phyloP scores from a whole-genome alignment of 2,797 vertebrate species.

The Mormyrus hasselquistii region DNA sequence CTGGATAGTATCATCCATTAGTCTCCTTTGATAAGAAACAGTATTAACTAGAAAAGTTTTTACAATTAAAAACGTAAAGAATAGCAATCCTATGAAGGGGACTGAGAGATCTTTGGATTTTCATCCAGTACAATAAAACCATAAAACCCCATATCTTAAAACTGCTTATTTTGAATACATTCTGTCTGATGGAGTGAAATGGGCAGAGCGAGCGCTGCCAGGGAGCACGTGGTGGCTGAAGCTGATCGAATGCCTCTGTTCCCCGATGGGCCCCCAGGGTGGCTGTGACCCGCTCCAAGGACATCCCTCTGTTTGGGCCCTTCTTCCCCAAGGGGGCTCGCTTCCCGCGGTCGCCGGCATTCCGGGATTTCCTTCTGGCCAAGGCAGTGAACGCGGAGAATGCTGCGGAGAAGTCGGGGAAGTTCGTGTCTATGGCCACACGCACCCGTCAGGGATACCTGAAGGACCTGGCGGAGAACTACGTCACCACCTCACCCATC shows the following conservation, averaged over 20 bases:
- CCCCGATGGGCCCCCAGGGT: conserved; percentile 54
- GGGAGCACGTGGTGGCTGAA: not conserved
- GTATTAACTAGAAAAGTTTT: not conserved
- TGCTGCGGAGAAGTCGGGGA: conserved; percentile 77
- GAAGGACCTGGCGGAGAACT: conserved; percentile 80
- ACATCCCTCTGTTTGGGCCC: conserved; percentile 83
- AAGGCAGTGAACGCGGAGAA: conserved; percentile 88
- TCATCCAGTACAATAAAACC: not conserved
- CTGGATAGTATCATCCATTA: not conserved
- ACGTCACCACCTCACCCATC: conserved; percentile 79
- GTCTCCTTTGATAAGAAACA: not conserved
- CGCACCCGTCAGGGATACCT: conserved; percentile 86
- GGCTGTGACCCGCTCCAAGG: conserved; percentile 84
- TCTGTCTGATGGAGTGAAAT: not conserved
- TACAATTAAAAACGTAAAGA: not conserved
- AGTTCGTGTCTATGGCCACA: conserved; percentile 88
- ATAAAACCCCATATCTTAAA: not conserved
- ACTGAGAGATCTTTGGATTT: not conserved
- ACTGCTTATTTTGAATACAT: not conserved
- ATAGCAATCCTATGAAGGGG: not conserved
- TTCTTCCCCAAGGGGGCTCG: conserved; percentile 71
- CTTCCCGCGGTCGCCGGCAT: conserved; percentile 66
- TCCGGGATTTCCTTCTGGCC: conserved; percentile 82
- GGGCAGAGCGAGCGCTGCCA: not conserved
- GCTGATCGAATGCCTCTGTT: not conserved